Evolutionary conservation across 92 coral and sea anemone genomes (phyloP).

Genomic region (Bergia sp.): DNA sequence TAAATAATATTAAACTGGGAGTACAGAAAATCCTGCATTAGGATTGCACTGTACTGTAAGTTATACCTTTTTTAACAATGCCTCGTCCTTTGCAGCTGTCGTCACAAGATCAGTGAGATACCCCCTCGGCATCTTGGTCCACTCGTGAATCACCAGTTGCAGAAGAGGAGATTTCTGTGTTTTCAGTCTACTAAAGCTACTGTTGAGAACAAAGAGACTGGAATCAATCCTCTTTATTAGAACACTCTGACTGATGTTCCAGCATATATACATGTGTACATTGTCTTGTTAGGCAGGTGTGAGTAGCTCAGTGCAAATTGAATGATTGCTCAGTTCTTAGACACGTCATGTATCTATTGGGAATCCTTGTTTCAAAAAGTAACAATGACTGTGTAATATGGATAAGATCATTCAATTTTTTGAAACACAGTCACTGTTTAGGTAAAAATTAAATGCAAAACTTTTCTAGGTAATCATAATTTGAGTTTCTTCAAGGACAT

Average conservation of each 20-base stretch:
- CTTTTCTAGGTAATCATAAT: too few species aligned
- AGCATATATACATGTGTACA: background rate
- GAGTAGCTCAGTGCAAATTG: too few species aligned
- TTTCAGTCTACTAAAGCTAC: constrained; percentile 32
- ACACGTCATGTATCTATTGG: background rate
- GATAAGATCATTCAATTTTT: too few species aligned
- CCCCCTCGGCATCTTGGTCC: constrained; percentile 72
- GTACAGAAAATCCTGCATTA: background rate
- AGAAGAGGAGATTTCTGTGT: constrained; percentile 71
- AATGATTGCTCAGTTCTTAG: too few species aligned
- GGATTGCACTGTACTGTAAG: too few species aligned
- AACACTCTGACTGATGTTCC: too few species aligned
- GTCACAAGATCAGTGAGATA: constrained; percentile 78
- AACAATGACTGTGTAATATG: too few species aligned
- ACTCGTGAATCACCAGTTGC: constrained; percentile 66
- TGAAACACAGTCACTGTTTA: too few species aligned
- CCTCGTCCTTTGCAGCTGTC: constrained; percentile 62
- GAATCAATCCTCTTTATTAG: background rate
- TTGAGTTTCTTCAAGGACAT: too few species aligned
- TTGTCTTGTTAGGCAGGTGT: too few species aligned
- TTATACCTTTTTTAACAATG: constrained; percentile 58
- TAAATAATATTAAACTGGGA: too few species aligned
- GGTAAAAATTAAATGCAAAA: too few species aligned
- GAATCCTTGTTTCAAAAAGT: background rate
- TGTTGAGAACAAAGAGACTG: background rate